Evolutionary conservation across 1,140 invertebrate species (phyloP), one percentile per base, ranked within the genome.

Genomic region (Tetramorium parvispinum): DNA sequence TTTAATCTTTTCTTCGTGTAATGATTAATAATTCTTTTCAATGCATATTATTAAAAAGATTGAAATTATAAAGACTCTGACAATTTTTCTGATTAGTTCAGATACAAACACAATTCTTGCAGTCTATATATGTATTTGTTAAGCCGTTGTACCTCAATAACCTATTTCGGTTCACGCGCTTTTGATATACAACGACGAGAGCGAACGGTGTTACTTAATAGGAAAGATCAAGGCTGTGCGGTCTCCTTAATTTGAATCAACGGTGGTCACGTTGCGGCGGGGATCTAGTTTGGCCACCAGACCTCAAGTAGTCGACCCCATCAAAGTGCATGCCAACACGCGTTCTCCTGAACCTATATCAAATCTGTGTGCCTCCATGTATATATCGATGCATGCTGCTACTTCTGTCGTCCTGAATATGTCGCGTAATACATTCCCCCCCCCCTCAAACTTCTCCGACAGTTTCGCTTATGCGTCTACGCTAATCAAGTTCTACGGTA

Each of bases 401-500:
- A 27, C 11, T 7, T 24, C 37, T 37, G 53, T 87, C 87, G 79
- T 78, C 75, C 37, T 55, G 87, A 77, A 81, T 88, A 83, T 86
- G 86, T 89, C 86, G 76, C 82, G 66, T 87, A 75, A 87, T 88
- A 90, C 89, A 91, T 90, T 78, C 3, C 32, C 46, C 51, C n/a
- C 32, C 32, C 46, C 51, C n/a, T 27, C 18, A 59, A 92, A 88
- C 71, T 90, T 89, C n/a, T 7, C 24, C 40, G 49, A 21, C 24
- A 57, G 68, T 75, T 89, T 89, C 61, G 77, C 82, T 87, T 87
- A 91, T 90, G 75, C 77, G 24, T 43, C 53, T 66, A 79, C n/a
- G 55, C 73, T 91, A 92, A 92, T 92, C 91, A 88, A 89, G 73
- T 83, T 76, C 24, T 32, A 85, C 49, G 27, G 57, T 70, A 77